Evolutionary conservation across 2,797 vertebrate species (phyloP), one percentile per base, ranked within the genome.

Genomic region (Distichodus sexfasciatus): DNA sequence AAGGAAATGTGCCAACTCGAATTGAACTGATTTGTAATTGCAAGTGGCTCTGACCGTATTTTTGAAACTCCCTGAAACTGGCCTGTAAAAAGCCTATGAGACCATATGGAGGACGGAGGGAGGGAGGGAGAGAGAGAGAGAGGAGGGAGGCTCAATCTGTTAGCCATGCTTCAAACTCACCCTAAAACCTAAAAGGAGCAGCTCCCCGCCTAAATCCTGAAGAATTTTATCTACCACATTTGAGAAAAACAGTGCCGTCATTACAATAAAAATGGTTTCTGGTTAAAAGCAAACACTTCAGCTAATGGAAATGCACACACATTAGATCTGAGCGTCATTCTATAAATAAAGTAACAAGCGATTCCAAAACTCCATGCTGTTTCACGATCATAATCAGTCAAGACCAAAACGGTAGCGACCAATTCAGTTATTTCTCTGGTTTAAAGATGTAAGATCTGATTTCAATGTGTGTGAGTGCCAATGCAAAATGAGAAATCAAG

Each of bases 141-240:
- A n/a, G n/a, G n/a, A n/a, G n/a, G n/a, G n/a, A n/a, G n/a, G n/a
- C n/a, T n/a, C n/a, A n/a, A n/a, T n/a, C n/a, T n/a, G n/a, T n/a
- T 78, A 59, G 67, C 66, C 55, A 29, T 15, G 15, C 60, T 58
- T 70, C 53, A 59, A 76, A 71, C n/a, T n/a, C n/a, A 71, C 70
- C 76, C 76, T 68, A 69, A 78, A 78, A 69, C 67, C 69, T n/a
- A n/a, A 71, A 71, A 76, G 72, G 64, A 71, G 54, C 67, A 60
- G 54, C 46, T 73, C 66, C 38, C 43, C n/a, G 61, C 48, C 46
- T 41, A 76, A 74, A 76, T 77, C 60, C 67, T 55, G 41, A 78
- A 72, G 70, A 74, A 76, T 76, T 66, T 76, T 64, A 74, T 51
- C 61, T 50, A 59, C 47, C 65, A 61, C 46, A 33, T 35, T 14